Evolutionary conservation across 2,797 vertebrate species (phyloP).

Genomic region (Dryobates pubescens): DNA sequence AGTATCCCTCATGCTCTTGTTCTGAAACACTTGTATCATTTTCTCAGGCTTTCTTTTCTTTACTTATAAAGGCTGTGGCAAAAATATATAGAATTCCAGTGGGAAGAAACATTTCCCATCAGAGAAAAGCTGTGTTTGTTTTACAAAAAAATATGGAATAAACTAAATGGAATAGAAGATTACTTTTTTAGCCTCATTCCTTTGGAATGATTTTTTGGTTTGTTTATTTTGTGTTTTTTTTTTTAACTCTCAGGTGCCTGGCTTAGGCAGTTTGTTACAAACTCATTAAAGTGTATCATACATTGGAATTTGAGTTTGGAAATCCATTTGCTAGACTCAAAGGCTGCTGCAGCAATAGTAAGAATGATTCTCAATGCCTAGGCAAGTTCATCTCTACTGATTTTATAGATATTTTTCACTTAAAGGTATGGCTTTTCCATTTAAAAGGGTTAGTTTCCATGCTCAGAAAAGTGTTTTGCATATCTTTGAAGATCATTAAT

Average conservation of each 20-base stretch:
- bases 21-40: fast-evolving
- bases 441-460: not conserved
- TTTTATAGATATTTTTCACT: not conserved
- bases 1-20: not conserved
- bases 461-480: not conserved
- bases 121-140: not conserved
- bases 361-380: not conserved
- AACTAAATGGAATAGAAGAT: not conserved
- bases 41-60: not conserved
- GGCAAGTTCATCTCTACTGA: not conserved
- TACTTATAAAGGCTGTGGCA: not conserved
- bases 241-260: not conserved
- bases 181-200: not conserved
- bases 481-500: not conserved
- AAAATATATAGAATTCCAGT: not conserved
- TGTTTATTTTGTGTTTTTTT: not conserved
- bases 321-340: not conserved
- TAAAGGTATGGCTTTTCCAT: not conserved
- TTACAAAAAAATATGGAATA: not conserved
- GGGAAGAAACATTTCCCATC: not conserved
- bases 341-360: not conserved
- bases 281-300: not conserved
- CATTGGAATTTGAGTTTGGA: not conserved
- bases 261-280: not conserved
- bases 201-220: not conserved